These are phyloP conservation scores for Caracal caracal DNA, from an alignment of 2,113 vertebrate genomes.

Conservation along the genomic window DNA sequence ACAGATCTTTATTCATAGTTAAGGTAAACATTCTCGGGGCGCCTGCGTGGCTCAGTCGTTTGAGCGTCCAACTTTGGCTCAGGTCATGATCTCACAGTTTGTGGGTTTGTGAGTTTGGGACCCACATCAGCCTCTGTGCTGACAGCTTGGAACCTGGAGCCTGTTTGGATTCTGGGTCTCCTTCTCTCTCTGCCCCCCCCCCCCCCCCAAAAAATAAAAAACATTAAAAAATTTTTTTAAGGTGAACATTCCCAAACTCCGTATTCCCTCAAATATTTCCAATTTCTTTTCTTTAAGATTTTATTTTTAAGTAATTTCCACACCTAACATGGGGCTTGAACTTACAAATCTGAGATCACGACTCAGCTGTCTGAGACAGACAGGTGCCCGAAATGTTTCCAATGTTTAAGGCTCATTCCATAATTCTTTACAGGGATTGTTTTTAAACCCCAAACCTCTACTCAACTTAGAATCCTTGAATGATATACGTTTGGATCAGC, in stretches of 20 bases:
- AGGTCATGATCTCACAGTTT: too few relatives aligned
- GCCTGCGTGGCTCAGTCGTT: too few relatives aligned
- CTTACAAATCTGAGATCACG: background rate
- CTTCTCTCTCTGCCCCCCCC: too few relatives aligned
- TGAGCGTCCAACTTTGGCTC: too few relatives aligned
- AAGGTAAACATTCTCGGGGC: background rate
- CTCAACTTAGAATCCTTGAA: background rate
- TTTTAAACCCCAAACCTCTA: background rate
- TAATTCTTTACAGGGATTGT: background rate
- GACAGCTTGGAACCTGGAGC: too few relatives aligned
- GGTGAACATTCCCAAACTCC: background rate
- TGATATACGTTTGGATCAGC: background rate
- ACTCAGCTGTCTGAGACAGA: background rate
- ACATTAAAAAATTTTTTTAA: too few relatives aligned
- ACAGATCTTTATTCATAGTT: background rate
- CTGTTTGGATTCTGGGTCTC: too few relatives aligned
- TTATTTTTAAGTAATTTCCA: background rate
- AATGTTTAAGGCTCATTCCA: background rate
- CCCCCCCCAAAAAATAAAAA: too few relatives aligned
- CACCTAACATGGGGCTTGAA: background rate
- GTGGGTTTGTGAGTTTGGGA: too few relatives aligned
- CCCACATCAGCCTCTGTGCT: too few relatives aligned
- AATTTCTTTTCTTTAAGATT: background rate
- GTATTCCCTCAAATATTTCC: background rate
- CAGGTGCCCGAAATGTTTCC: background rate